These are phyloP conservation scores for Trichoplusia ni DNA, from an alignment of 1,140 invertebrate species.

Conservation along the genomic window DNA sequence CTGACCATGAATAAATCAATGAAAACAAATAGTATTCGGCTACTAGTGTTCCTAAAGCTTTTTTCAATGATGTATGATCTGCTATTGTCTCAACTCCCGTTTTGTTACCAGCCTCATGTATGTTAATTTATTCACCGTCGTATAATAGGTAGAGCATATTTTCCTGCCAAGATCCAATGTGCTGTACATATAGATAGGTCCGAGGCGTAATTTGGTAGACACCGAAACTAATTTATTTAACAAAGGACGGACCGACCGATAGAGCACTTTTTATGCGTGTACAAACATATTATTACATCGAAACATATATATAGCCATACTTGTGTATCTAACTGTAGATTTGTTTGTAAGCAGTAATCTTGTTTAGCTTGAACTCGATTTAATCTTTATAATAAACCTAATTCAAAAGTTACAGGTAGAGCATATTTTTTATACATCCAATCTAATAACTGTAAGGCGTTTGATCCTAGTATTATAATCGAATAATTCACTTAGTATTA, in stretches of 20 bases:
- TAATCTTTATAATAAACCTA: too few relatives aligned
- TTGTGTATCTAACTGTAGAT: background rate
- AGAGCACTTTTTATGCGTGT: slow-evolving; percentile 75
- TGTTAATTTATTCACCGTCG: slow-evolving; percentile 72
- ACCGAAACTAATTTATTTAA: slow-evolving; percentile 83
- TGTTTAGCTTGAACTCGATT: background rate
- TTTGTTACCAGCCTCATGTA: slow-evolving; percentile 65
- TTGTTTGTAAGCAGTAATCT: background rate
- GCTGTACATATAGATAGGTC: slow-evolving; percentile 73
- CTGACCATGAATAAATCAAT: slow-evolving; percentile 80
- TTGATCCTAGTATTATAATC: too few relatives aligned
- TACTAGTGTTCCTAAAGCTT: slow-evolving; percentile 75
- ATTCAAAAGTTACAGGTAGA: too few relatives aligned
- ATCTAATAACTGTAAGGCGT: too few relatives aligned
- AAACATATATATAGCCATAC: slow-evolving; percentile 57
- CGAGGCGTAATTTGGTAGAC: slow-evolving; percentile 82
- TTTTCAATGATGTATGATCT: slow-evolving; percentile 71
- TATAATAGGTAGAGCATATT: slow-evolving; percentile 78
- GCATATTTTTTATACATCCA: too few relatives aligned
- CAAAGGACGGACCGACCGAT: slow-evolving; percentile 78
- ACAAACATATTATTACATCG: slow-evolving; percentile 75
- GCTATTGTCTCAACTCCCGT: slow-evolving; percentile 71
- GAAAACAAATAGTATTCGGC: slow-evolving; percentile 80
- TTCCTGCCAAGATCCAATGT: slow-evolving; percentile 66
- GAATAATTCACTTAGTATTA: too few relatives aligned